Evolutionary conservation across 2,888 invertebrate species (phyloP).

Genomic region (Pseudococcus longispinus): DNA sequence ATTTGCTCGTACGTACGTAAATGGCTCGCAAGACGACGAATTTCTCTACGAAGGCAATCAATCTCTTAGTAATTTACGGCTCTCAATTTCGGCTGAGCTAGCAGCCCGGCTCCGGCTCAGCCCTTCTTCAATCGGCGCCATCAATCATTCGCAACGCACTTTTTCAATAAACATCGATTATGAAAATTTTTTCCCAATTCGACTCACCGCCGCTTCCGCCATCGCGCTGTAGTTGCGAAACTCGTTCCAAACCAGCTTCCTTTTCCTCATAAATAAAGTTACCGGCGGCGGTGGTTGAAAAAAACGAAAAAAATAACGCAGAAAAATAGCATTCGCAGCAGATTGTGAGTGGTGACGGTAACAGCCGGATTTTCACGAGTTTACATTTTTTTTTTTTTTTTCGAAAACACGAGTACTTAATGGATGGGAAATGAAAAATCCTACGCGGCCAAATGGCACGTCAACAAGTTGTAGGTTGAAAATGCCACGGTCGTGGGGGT

Average conservation of each 20-base stretch:
- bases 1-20: not conserved
- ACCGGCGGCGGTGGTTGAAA: not conserved
- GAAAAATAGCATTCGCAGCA: not conserved
- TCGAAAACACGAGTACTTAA: not conserved
- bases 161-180: slow-evolving; percentile 26
- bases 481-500: no score
- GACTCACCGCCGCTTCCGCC: not conserved
- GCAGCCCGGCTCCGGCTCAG: not conserved
- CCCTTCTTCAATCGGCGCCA: not conserved
- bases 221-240: no score
- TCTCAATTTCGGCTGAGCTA: slow-evolving; percentile 13
- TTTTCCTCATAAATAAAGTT: no score
- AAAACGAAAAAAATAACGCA: not conserved
- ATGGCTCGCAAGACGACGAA: not conserved
- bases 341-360: not conserved
- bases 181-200: slow-evolving; percentile 8
- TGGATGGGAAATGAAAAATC: no score
- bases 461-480: no score
- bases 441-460: no score
- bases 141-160: slow-evolving; percentile 11
- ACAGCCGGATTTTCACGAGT: not conserved
- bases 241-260: no score
- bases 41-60: not conserved
- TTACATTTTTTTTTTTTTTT: not conserved
- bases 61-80: slow-evolving; percentile 7